Conservation (phyloP, 2,113 vertebrate genomes). For the Amphilophus citrinellus region DNA sequence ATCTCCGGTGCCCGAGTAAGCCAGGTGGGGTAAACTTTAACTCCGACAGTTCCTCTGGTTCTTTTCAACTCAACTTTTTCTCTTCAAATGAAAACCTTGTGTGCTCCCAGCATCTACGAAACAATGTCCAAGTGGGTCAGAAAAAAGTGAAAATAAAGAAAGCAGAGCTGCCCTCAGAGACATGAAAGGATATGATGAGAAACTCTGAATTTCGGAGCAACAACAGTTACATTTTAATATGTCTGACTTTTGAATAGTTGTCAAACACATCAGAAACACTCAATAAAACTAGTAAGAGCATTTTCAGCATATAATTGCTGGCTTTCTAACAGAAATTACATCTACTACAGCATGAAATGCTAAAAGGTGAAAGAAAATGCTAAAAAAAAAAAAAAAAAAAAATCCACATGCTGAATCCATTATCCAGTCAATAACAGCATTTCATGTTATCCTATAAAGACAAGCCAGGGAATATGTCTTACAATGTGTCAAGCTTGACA, state of each 20-base stretch:
- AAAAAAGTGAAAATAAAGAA: slow-evolving; percentile 65
- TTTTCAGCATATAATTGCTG: slow-evolving; percentile 50
- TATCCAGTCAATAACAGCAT: slow-evolving; percentile 45
- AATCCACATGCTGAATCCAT: slow-evolving; percentile 58
- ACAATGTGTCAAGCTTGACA: slow-evolving; percentile 24
- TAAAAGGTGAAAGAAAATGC: slow-evolving; percentile 22
- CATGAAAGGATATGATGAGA: slow-evolving; percentile 63
- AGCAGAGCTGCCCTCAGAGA: slow-evolving; percentile 56
- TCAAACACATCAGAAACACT: slow-evolving; percentile 63
- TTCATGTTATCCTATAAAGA: slow-evolving; percentile 48
- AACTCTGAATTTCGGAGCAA: slow-evolving; percentile 46
- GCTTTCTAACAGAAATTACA: slow-evolving; percentile 23
- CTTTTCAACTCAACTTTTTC: slow-evolving; percentile 52
- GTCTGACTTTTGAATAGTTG: slow-evolving; percentile 56
- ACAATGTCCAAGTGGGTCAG: slow-evolving; percentile 68
- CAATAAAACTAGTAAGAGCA: slow-evolving; percentile 59
- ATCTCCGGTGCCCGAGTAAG: not conserved
- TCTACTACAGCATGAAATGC: slow-evolving; percentile 23
- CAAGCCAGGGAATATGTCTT: slow-evolving; percentile 45
- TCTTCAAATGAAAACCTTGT: slow-evolving; percentile 55
- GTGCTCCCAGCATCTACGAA: slow-evolving; percentile 35
- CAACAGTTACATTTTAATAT: slow-evolving; percentile 57
- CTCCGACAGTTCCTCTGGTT: slow-evolving; percentile 59
- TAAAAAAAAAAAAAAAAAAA: not conserved
- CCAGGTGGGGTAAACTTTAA: slow-evolving; percentile 24